Conservation (phyloP, 2,888 invertebrate genomes). For the Aporophyla nigra region DNA sequence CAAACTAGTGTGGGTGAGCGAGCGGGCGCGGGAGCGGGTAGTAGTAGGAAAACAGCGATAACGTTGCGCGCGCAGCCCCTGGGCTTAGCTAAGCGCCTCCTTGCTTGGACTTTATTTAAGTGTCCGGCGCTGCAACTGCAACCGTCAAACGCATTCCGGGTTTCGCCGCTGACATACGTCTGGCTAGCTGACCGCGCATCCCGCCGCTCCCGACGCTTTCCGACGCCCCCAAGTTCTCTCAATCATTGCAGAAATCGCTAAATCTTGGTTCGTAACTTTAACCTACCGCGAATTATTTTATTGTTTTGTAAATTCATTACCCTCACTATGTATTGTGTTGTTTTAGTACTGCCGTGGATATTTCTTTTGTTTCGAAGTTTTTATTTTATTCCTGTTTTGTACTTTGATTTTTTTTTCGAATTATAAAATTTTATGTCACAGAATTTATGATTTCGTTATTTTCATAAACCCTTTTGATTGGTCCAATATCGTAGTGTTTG, state of each 20-base stretch:
- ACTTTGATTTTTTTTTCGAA: not conserved
- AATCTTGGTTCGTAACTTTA: not conserved
- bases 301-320: conserved; percentile 4
- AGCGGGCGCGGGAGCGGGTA: conserved; percentile 48
- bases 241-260: conserved; percentile 21
- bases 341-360: not conserved
- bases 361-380: not conserved
- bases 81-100: conserved; percentile 32
- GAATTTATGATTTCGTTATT: not conserved
- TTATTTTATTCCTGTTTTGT: not conserved
- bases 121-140: conserved; percentile 47
- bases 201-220: not conserved
- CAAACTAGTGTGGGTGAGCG: conserved; percentile 2
- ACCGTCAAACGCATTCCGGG: conserved; percentile 37
- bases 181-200: not conserved
- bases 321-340: conserved; percentile 7
- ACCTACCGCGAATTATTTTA: not conserved
- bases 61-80: conserved; percentile 63
- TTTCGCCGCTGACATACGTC: conserved; percentile 10
- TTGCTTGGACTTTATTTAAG: conserved; percentile 50
- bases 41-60: not conserved
- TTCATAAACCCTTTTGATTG: not conserved
- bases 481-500: not conserved
- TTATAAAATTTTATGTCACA: not conserved
- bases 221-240: not conserved